Evolutionary conservation across 2,113 vertebrate genomes (phyloP), one percentile per base, ranked within the genome.

Genomic region (Suncus etruscus): DNA sequence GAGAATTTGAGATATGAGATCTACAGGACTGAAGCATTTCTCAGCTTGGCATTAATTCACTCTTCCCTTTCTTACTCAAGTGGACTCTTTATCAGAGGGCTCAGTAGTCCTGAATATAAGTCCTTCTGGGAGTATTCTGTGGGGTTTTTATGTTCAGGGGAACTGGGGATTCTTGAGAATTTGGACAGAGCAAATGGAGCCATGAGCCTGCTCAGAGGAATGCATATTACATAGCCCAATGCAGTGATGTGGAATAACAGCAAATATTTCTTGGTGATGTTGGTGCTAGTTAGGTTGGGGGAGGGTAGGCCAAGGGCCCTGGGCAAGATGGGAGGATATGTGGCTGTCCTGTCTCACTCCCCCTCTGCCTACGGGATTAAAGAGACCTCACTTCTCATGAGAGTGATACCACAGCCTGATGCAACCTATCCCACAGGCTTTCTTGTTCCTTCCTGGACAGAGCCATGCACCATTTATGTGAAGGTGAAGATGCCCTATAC

Each of bases 1-100:
- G 78, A 86, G 84, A 47, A 63, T 10, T 45, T 48, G 25, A 76
- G 88, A 63, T 76, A 66, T 61, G 47, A 93, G 61, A 92, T 88
- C 58, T 29, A 75, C 45, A 24, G 70, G 29, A 70, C 9, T 63
- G 79, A 63, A 63, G 47, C 95, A 93, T 70, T 86, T 77, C 61
- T 93, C 72, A 81, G 29, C 39, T 32, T 69, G 63, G 92, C 90
- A 58, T 73, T 45, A 77, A 51, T 48, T 11, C 51, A 50, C 39
- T n/a, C 6, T 83, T 83, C 87, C 11, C 83, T 92, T 72, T 74
- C 47, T 51, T 58, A 39, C 22, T 92, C 32, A 68, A 15, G 11
- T 86, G 91, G 73, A 65, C 66, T 86, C 24, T 66, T 83, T 50
- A 48, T 25, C 69, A 58, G 31, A 83, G 75, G 20, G 0, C 1